phyloP scores from a whole-genome alignment of 2,888 invertebrate species.

The Euplexia lucipara region DNA sequence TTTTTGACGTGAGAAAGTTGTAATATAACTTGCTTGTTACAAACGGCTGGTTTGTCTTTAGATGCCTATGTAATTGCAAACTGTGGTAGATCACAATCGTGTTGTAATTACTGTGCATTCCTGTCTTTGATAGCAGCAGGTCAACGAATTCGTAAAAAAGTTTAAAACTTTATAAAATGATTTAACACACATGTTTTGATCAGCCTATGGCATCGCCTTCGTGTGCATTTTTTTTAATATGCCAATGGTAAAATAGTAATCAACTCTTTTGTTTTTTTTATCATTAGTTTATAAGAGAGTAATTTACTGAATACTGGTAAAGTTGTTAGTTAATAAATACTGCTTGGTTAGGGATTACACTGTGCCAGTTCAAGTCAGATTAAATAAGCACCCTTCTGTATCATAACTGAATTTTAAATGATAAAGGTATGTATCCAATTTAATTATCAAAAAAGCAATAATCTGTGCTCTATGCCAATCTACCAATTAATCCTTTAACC shows the following conservation, averaged over 20 bases:
- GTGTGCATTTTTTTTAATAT: neutral
- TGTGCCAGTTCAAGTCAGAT: too few species aligned
- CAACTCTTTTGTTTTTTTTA: too few species aligned
- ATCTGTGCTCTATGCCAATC: too few species aligned
- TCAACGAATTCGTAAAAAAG: constrained; percentile 30
- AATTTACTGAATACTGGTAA: too few species aligned
- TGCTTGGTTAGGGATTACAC: too few species aligned
- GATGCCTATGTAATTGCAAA: constrained; percentile 17
- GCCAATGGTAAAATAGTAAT: neutral
- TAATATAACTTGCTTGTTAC: constrained; percentile 33
- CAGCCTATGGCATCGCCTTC: neutral
- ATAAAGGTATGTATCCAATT: too few species aligned
- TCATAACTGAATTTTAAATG: too few species aligned
- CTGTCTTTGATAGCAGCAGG: constrained; percentile 26
- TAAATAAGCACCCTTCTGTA: too few species aligned
- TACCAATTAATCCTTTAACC: too few species aligned
- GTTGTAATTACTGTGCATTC: constrained; percentile 19
- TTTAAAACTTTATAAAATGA: constrained; percentile 11
- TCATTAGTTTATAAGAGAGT: too few species aligned
- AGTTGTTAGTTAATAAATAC: too few species aligned
- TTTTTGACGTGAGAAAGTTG: constrained; percentile 49
- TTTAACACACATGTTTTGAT: constrained; percentile 10
- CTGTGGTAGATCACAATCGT: constrained; percentile 26
- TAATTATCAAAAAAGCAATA: too few species aligned
- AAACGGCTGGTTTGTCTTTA: constrained; percentile 27